phyloP scores from a whole-genome alignment of 2,888 invertebrate genomes.

The Lordiphosa andalusiaca region DNA sequence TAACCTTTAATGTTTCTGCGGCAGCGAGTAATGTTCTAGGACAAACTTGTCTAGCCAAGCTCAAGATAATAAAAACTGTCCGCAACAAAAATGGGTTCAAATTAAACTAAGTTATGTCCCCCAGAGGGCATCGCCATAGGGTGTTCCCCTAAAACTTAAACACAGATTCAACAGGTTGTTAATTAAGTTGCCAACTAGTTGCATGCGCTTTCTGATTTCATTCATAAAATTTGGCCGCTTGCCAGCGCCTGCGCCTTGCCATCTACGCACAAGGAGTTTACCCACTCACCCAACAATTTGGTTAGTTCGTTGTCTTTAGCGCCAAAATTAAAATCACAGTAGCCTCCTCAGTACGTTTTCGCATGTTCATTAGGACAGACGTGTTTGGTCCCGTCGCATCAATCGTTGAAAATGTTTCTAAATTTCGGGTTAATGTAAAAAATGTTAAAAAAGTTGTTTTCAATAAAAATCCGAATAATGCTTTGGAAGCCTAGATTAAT shows the following conservation, averaged over 20 bases:
- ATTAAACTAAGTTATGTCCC: too few species aligned
- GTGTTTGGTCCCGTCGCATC: conserved; percentile 15
- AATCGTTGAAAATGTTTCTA: neutral
- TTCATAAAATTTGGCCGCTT: conserved; percentile 49
- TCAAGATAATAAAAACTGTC: too few species aligned
- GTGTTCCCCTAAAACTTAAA: neutral
- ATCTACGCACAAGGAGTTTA: neutral
- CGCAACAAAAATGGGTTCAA: too few species aligned
- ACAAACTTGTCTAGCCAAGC: too few species aligned
- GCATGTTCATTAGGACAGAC: conserved; percentile 54
- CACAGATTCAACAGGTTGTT: conserved; percentile 17
- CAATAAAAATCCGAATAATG: conserved; percentile 5
- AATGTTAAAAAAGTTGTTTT: neutral
- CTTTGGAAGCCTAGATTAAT: neutral
- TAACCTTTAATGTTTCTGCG: too few species aligned
- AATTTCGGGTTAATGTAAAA: conserved; percentile 1
- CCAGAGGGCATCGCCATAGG: too few species aligned
- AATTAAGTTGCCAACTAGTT: conserved; percentile 63
- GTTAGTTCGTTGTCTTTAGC: conserved; percentile 37
- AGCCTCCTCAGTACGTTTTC: conserved; percentile 58
- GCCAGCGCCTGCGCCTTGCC: conserved; percentile 52
- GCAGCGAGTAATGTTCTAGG: too few species aligned
- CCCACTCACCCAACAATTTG: conserved; percentile 10
- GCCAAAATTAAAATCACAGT: conserved; percentile 63
- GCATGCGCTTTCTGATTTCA: conserved; percentile 44